Percentiles rank a stretch among this genome's conserved stretches.
Evolutionary conservation across 1,140 invertebrate genomes (phyloP).

Genomic region (Mercenaria mercenaria): DNA sequence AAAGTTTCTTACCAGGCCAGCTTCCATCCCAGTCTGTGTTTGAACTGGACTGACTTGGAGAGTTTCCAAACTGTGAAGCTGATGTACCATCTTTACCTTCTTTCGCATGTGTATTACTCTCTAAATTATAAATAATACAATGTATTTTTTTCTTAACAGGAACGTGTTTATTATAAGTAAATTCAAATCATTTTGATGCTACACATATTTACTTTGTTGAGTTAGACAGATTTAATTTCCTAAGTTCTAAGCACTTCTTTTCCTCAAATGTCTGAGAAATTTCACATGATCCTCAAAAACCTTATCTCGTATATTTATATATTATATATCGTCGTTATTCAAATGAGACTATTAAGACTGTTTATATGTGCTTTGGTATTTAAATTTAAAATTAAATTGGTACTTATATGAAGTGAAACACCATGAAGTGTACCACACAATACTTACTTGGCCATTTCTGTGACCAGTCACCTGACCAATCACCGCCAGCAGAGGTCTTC

Average conservation of each 20-base stretch:
- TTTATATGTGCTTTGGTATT: too few relatives aligned
- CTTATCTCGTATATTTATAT: too few relatives aligned
- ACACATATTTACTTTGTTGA: background rate
- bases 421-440: too few relatives aligned
- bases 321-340: too few relatives aligned
- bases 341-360: too few relatives aligned
- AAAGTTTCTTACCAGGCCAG: slow-evolving; percentile 14
- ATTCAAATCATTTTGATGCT: background rate
- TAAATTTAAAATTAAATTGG: too few relatives aligned
- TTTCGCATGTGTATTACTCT: background rate
- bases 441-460: slow-evolving; percentile 40
- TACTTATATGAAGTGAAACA: too few relatives aligned
- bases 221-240: too few relatives aligned
- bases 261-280: too few relatives aligned
- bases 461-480: slow-evolving; percentile 46
- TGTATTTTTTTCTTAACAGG: too few relatives aligned
- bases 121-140: background rate
- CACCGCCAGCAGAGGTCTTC: slow-evolving; percentile 3
- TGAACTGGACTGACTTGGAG: background rate
- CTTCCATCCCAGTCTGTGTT: background rate
- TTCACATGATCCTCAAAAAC: too few relatives aligned
- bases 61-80: background rate
- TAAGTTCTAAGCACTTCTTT: too few relatives aligned
- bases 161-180: background rate
- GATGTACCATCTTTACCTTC: background rate